These are phyloP conservation scores for Drosophila atripex DNA, from an alignment of 2,888 invertebrate genomes.

Conservation along the genomic window DNA sequence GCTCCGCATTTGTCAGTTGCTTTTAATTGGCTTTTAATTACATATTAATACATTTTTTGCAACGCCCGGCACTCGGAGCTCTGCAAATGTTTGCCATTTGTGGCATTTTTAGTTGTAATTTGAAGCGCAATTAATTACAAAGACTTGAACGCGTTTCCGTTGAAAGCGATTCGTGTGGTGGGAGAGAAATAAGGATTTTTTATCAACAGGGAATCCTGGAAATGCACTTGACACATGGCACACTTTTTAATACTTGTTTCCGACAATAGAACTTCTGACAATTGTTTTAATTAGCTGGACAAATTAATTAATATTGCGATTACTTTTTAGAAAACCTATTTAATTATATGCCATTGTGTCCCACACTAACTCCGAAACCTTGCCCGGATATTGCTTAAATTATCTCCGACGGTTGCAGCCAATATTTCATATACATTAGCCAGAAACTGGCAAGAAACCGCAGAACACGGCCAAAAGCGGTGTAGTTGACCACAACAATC, in stretches of 20 bases:
- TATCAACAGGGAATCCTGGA: background rate
- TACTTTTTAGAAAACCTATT: conserved; percentile 23
- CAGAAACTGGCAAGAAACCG: conserved; percentile 29
- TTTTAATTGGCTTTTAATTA: conserved; percentile 66
- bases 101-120: conserved; percentile 35
- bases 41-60: conserved; percentile 44
- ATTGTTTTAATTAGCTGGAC: no score
- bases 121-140: conserved; percentile 51
- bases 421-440: conserved; percentile 10
- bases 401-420: conserved; percentile 6
- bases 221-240: background rate
- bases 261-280: no score
- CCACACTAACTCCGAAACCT: conserved; percentile 22
- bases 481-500: conserved; percentile 47
- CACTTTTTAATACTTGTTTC: background rate
- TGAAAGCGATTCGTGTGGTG: conserved; percentile 5
- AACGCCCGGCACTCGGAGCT: conserved; percentile 23
- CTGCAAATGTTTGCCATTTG: conserved; percentile 44
- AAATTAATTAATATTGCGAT: no score
- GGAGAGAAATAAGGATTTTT: conserved; percentile 14
- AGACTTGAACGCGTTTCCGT: conserved; percentile 10
- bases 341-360: conserved; percentile 54
- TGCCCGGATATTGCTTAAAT: conserved; percentile 68
- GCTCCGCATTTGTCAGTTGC: conserved; percentile 26
- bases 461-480: conserved; percentile 1